These are phyloP conservation scores for Macrocentrus cingulum DNA, from an alignment of 1,140 invertebrate species.

Conservation along the genomic window DNA sequence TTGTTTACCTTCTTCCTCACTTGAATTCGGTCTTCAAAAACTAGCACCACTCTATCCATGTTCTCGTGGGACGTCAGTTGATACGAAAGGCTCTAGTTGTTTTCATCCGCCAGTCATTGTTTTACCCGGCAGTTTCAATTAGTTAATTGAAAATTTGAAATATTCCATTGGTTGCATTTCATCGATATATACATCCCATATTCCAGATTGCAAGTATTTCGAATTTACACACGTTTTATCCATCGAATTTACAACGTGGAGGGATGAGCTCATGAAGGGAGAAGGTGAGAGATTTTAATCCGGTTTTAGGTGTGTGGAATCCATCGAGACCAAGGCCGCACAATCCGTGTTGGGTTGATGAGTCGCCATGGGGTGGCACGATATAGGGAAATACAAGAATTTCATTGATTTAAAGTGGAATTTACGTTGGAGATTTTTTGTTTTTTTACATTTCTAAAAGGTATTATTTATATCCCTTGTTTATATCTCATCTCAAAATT, in stretches of 20 bases:
- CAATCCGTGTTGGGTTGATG: constrained; percentile 7
- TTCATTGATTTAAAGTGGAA: constrained; percentile 50
- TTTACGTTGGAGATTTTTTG: constrained; percentile 28
- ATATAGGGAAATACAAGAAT: constrained; percentile 60
- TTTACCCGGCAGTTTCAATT: background rate
- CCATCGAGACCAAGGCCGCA: too few relatives aligned
- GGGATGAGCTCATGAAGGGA: constrained; percentile 11
- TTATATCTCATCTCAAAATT: background rate
- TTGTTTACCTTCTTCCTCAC: constrained; percentile 61
- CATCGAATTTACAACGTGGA: background rate
- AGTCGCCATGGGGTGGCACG: constrained; percentile 40
- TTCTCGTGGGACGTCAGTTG: constrained; percentile 55
- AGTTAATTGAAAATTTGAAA: background rate
- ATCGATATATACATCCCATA: constrained; percentile 1
- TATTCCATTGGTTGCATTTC: constrained; percentile 1
- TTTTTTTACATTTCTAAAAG: background rate
- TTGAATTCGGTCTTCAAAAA: constrained; percentile 64
- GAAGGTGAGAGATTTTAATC: constrained; percentile 23
- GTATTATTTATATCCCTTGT: constrained; percentile 24
- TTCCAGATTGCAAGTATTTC: background rate
- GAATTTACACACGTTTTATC: background rate
- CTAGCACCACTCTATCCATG: constrained; percentile 63
- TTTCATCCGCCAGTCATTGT: background rate
- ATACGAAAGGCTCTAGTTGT: constrained; percentile 54
- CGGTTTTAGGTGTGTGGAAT: constrained; percentile 15